Conservation (phyloP, 2,113 vertebrate species). For the Platanista minor region DNA sequence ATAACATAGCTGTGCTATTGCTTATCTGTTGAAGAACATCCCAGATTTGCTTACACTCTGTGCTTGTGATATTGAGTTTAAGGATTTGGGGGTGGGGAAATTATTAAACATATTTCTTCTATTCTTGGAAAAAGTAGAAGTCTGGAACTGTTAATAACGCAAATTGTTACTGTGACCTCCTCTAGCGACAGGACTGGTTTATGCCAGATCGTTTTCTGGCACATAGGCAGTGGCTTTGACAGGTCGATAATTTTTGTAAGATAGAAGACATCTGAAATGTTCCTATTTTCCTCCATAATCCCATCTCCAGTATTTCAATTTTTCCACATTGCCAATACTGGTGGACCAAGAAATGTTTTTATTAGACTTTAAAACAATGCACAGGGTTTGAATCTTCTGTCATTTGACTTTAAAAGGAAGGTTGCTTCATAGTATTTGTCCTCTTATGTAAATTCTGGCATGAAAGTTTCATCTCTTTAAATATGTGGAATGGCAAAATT, state of each 20-base stretch:
- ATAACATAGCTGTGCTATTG: slow-evolving; percentile 32
- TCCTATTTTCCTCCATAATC: slow-evolving; percentile 26
- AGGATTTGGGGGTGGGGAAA: slow-evolving; percentile 22
- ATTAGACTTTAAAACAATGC: slow-evolving; percentile 41
- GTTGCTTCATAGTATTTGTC: slow-evolving; percentile 33
- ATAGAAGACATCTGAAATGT: slow-evolving; percentile 29
- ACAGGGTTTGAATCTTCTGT: slow-evolving; percentile 38
- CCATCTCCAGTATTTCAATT: slow-evolving; percentile 30
- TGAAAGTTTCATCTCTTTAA: slow-evolving; percentile 45
- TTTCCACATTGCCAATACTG: slow-evolving; percentile 48
- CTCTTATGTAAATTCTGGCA: slow-evolving; percentile 33
- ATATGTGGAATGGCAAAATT: slow-evolving; percentile 53
- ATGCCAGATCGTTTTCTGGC: slow-evolving; percentile 37
- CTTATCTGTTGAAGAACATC: slow-evolving; percentile 59
- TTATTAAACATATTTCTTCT: slow-evolving; percentile 56
- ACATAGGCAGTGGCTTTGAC: slow-evolving; percentile 30
- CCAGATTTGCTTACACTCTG: slow-evolving; percentile 63
- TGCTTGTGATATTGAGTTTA: slow-evolving; percentile 54
- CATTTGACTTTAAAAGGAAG: slow-evolving; percentile 50
- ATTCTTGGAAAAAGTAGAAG: slow-evolving; percentile 51
- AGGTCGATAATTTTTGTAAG: slow-evolving; percentile 30
- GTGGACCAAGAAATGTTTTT: slow-evolving; percentile 35
- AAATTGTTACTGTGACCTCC: slow-evolving; percentile 58
- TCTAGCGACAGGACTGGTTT: slow-evolving; percentile 21
- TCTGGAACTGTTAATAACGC: slow-evolving; percentile 23